A percentile compares a stretch with the other conserved stretches of the same genome.
Conservation (phyloP, 2,797 vertebrate species). For the Lemur catta region DNA sequence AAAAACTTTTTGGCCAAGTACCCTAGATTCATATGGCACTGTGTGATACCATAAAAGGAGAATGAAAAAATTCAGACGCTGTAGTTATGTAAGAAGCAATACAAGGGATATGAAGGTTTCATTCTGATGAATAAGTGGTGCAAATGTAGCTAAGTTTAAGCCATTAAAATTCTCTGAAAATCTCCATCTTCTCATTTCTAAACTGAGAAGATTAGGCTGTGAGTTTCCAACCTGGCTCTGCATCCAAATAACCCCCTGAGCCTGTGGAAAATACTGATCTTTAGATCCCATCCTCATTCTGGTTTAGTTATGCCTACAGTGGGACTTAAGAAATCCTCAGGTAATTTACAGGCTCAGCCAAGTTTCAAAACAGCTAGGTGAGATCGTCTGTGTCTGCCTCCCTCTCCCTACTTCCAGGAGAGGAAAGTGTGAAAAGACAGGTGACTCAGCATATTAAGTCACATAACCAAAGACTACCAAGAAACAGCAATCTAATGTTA, state of each 20-base stretch:
- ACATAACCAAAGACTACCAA: neutral
- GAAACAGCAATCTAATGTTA: neutral
- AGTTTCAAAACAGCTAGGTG: neutral
- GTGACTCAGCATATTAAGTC: neutral
- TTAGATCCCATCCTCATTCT: neutral
- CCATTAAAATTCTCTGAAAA: constrained; percentile 30
- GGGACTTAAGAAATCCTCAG: neutral
- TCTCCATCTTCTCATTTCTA: constrained; percentile 18
- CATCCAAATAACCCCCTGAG: neutral
- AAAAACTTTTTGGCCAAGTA: neutral
- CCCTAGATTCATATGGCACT: neutral
- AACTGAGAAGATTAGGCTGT: neutral
- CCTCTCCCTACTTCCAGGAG: neutral
- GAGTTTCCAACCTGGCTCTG: neutral
- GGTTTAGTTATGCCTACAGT: neutral
- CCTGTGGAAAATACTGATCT: neutral
- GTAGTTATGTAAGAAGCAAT: neutral
- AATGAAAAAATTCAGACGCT: neutral
- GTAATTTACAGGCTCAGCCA: neutral
- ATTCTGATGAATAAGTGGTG: neutral
- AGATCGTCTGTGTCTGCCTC: neutral
- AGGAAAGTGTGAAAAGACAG: neutral
- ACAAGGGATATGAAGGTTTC: neutral
- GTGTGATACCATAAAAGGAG: neutral
- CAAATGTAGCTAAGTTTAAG: neutral